Conservation (phyloP, 2,797 vertebrate genomes). For the Lacerta bilineata region DNA sequence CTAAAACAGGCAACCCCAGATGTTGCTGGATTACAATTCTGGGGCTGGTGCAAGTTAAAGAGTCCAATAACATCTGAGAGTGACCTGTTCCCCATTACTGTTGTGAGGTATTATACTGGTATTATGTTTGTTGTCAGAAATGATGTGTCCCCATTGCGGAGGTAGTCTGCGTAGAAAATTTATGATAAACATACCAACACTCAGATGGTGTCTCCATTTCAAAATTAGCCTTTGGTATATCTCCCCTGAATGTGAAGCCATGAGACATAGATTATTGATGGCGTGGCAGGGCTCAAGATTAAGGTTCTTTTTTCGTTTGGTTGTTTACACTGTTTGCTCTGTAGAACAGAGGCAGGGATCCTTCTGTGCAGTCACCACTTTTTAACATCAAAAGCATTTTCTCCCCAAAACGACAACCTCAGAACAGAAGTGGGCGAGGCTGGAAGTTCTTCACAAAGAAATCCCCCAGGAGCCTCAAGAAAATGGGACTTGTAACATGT, state of each 20-base stretch:
- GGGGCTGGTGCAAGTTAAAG: no score
- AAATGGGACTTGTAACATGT: constrained; percentile 56
- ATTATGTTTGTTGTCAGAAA: no score
- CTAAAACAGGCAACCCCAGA: no score
- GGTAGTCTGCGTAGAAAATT: background rate
- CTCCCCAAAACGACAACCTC: background rate
- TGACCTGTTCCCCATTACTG: no score
- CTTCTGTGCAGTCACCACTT: constrained; percentile 18
- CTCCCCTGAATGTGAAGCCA: background rate
- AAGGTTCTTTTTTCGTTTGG: background rate
- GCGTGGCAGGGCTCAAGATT: background rate
- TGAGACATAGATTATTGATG: background rate
- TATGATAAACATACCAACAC: no score
- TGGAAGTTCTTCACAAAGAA: constrained; percentile 51
- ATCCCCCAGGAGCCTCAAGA: constrained; percentile 56
- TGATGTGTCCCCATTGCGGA: background rate
- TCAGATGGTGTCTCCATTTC: no score
- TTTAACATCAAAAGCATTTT: constrained; percentile 46
- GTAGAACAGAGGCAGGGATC: background rate
- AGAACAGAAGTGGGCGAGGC: constrained; percentile 46
- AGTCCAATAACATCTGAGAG: no score
- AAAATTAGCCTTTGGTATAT: no score
- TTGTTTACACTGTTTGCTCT: background rate
- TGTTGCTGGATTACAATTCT: no score
- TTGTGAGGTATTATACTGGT: no score